These are phyloP conservation scores for Lepidothrix coronata DNA, from an alignment of 2,113 vertebrate genomes.

Conservation along the genomic window DNA sequence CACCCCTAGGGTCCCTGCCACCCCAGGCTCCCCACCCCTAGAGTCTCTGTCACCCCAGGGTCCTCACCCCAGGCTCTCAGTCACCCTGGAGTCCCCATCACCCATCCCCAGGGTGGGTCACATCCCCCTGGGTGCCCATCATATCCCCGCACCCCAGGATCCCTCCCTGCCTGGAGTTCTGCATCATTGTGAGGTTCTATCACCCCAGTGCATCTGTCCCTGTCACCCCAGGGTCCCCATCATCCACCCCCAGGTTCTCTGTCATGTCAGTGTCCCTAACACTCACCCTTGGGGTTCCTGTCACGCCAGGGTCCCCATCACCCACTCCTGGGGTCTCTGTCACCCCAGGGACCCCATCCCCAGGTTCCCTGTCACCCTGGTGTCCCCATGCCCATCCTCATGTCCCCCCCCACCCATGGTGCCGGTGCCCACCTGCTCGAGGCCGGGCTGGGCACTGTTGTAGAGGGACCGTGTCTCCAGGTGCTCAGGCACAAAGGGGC, in stretches of 20 bases:
- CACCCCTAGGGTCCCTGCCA: no score
- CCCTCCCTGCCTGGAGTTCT: no score
- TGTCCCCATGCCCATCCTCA: neutral
- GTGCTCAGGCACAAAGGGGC: conserved; percentile 71
- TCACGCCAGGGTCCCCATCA: neutral
- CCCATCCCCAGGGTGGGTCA: neutral
- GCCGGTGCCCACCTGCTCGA: conserved; percentile 64
- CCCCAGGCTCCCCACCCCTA: fast-evolving
- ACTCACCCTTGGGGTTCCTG: no score
- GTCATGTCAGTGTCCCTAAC: no score
- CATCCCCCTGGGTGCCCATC: neutral
- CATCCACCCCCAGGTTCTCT: no score
- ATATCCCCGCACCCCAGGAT: no score
- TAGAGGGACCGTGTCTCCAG: conserved; percentile 72
- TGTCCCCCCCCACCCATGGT: no score
- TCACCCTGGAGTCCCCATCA: neutral
- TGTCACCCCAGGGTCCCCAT: neutral
- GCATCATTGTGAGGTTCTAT: no score
- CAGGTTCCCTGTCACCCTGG: fast-evolving
- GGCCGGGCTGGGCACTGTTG: conserved; percentile 54
- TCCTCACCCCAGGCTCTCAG: neutral
- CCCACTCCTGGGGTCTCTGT: neutral
- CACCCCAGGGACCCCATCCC: no score
- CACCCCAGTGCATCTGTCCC: neutral
- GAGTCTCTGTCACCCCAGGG: neutral